Conservation (phyloP, 2,797 vertebrate genomes). For the Diceros bicornis region DNA sequence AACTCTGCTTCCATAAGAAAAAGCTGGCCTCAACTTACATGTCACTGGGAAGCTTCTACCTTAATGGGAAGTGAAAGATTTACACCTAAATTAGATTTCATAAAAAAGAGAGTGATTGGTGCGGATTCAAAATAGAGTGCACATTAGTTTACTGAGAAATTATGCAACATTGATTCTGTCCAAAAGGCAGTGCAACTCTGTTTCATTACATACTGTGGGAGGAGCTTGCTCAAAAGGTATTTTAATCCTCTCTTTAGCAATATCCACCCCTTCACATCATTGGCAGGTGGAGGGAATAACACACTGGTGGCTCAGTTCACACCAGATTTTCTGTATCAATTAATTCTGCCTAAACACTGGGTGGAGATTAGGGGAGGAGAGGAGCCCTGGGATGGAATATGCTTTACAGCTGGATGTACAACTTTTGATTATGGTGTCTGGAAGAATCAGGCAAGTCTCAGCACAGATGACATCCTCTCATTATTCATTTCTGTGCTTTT, state of each 20-base stretch:
- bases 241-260: conserved; percentile 2
- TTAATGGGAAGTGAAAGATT: conserved; percentile 63
- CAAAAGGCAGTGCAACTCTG: neutral
- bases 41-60: conserved; percentile 53
- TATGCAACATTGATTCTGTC: neutral
- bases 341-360: neutral
- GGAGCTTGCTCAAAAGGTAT: conserved; percentile 18
- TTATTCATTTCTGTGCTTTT: neutral
- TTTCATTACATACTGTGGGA: neutral
- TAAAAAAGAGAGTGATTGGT: conserved; percentile 46
- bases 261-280: neutral
- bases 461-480: neutral
- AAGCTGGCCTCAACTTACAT: conserved; percentile 39
- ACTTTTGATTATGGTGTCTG: neutral
- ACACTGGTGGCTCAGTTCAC: neutral
- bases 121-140: conserved; percentile 55
- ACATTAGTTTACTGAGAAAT: conserved; percentile 50
- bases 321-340: neutral
- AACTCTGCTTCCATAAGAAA: conserved; percentile 57
- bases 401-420: neutral
- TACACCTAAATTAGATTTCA: conserved; percentile 46
- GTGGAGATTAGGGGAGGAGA: neutral
- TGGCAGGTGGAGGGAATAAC: neutral
- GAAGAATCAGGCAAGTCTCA: neutral
- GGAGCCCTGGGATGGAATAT: neutral